Percentiles rank a stretch among this genome's conserved stretches.
Evolutionary conservation across 2,888 invertebrate species (phyloP).

Genomic region (Meghimatium bilineatum): DNA sequence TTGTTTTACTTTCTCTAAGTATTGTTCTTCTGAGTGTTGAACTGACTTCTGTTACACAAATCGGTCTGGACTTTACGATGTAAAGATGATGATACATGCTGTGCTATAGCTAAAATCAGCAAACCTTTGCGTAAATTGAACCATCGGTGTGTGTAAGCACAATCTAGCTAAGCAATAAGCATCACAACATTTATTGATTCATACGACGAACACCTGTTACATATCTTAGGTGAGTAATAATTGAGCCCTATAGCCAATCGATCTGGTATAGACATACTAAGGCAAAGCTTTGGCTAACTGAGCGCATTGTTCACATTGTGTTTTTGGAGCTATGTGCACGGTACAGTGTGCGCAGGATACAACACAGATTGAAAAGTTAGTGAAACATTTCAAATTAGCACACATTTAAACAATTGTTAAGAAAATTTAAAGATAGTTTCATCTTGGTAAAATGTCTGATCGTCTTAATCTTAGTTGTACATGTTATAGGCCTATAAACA

Average conservation of each 20-base stretch:
- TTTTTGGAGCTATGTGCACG: not conserved
- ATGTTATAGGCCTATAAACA: too few species aligned
- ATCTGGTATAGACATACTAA: not conserved
- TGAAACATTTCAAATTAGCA: not conserved
- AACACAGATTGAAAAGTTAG: not conserved
- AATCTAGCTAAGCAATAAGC: not conserved
- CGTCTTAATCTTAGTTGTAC: too few species aligned
- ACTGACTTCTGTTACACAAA: too few species aligned
- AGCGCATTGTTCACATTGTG: not conserved
- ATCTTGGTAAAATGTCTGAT: too few species aligned
- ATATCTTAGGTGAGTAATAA: conserved; percentile 3
- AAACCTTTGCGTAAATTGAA: too few species aligned
- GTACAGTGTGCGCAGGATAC: not conserved
- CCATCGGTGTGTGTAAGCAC: not conserved
- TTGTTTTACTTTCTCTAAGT: too few species aligned
- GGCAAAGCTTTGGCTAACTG: not conserved
- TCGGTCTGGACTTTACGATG: too few species aligned
- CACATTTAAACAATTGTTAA: not conserved
- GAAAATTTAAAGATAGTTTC: too few species aligned
- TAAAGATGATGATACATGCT: too few species aligned
- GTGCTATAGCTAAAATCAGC: too few species aligned
- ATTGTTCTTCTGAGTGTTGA: too few species aligned
- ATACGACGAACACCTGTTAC: conserved; percentile 1
- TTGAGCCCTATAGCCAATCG: not conserved
- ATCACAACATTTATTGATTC: not conserved